Evolutionary conservation across 2,888 invertebrate genomes (phyloP).

Genomic region (Amorpha juglandis): DNA sequence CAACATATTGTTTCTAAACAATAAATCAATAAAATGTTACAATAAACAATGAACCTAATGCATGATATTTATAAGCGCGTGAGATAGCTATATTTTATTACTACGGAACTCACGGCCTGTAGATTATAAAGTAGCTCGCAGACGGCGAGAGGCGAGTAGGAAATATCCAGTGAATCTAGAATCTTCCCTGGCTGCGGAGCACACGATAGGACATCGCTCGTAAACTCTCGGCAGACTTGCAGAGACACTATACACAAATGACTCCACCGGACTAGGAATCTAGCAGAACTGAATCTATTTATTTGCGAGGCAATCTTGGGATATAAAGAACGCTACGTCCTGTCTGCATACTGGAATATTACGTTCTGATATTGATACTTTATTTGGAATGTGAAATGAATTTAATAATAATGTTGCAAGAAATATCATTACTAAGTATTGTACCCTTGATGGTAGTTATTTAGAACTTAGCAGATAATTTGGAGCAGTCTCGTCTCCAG

Average conservation of each 20-base stretch:
- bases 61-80: constrained; percentile 48
- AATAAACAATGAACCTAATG: constrained; percentile 41
- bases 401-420: no score
- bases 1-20: constrained; percentile 9
- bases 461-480: no score
- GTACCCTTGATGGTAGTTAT: no score
- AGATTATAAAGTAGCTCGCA: constrained; percentile 59
- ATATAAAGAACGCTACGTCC: background rate
- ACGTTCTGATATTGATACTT: background rate
- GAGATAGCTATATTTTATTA: constrained; percentile 59
- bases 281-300: constrained; percentile 41
- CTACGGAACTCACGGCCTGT: constrained; percentile 58
- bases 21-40: constrained; percentile 24
- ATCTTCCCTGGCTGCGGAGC: constrained; percentile 69
- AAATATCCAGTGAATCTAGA: constrained; percentile 72
- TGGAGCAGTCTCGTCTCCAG: no score
- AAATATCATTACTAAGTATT: no score
- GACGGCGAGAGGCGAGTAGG: constrained; percentile 47
- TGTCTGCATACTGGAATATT: constrained; percentile 1
- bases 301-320: background rate
- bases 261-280: constrained; percentile 51
- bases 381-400: no score
- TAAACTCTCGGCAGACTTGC: constrained; percentile 65
- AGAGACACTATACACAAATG: constrained; percentile 72
- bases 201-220: constrained; percentile 77